phyloP scores from a whole-genome alignment of 2,113 vertebrate genomes.

The Microcebus jonahi region DNA sequence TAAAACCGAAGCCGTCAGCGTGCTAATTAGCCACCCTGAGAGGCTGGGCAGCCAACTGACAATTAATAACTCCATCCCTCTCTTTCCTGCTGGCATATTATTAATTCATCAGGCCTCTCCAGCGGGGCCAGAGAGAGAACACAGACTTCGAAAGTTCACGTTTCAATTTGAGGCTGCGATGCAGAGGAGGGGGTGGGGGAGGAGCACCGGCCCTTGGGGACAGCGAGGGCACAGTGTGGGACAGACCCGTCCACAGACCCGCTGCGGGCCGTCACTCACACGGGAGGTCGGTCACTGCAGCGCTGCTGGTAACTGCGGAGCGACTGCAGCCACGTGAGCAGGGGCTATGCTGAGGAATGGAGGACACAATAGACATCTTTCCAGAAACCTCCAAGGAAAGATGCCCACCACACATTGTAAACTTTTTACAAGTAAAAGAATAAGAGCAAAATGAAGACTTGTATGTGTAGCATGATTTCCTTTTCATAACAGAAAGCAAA shows the following conservation, averaged over 20 bases:
- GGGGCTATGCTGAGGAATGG: too few species aligned
- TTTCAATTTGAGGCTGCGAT: slow-evolving; percentile 68
- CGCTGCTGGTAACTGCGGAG: accelerated
- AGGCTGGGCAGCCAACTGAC: slow-evolving; percentile 21
- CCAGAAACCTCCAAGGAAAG: not conserved
- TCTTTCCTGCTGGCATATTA: slow-evolving; percentile 80
- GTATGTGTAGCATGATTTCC: not conserved
- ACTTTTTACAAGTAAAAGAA: not conserved
- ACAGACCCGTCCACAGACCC: not conserved
- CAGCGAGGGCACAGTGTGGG: accelerated
- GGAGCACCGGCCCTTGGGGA: accelerated
- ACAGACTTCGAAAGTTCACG: slow-evolving; percentile 74
- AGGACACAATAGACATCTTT: not conserved
- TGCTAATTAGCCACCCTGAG: slow-evolving; percentile 75
- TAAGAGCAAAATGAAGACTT: not conserved
- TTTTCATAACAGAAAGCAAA: not conserved
- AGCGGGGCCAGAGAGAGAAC: slow-evolving; percentile 61
- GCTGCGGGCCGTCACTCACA: not conserved
- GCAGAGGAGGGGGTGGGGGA: not conserved
- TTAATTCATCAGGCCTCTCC: slow-evolving; percentile 83
- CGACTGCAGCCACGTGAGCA: accelerated
- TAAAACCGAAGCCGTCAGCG: slow-evolving; percentile 71
- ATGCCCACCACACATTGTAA: too few species aligned
- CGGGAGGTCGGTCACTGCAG: not conserved
- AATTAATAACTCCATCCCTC: slow-evolving; percentile 80